Conservation (phyloP, 1,140 invertebrate species). For the Ceratoteleas bidentatus region DNA sequence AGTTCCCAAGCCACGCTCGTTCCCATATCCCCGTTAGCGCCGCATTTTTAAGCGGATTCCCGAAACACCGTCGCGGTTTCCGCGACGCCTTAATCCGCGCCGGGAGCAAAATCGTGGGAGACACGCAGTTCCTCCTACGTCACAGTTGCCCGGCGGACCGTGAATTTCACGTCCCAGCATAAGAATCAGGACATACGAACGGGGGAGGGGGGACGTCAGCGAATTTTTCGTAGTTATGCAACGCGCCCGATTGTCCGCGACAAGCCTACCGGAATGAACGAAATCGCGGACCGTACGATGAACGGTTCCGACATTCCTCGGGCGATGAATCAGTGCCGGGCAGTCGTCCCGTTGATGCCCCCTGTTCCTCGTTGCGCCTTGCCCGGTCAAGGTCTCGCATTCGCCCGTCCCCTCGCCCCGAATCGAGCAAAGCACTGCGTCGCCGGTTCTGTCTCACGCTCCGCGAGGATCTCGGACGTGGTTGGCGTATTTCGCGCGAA, state of each 20-base stretch:
- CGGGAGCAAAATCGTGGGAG: constrained; percentile 48
- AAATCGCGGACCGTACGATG: constrained; percentile 60
- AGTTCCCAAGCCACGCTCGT: constrained; percentile 25
- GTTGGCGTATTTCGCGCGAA: too few species aligned
- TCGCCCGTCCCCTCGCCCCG: constrained; percentile 32
- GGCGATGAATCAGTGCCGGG: constrained; percentile 55
- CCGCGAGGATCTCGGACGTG: too few species aligned
- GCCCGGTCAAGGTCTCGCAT: constrained; percentile 61
- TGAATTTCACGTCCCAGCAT: constrained; percentile 34
- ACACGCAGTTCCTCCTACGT: constrained; percentile 40
- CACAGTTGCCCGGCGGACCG: constrained; percentile 54
- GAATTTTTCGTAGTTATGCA: constrained; percentile 54
- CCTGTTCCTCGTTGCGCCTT: constrained; percentile 45
- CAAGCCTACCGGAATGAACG: constrained; percentile 60
- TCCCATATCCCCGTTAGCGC: constrained; percentile 38
- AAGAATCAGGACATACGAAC: constrained; percentile 3
- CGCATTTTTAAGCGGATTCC: constrained; percentile 45
- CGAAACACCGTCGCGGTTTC: constrained; percentile 43
- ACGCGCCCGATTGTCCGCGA: constrained; percentile 51
- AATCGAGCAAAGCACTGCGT: too few species aligned
- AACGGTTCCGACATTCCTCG: constrained; percentile 63
- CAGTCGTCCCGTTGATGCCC: constrained; percentile 54
- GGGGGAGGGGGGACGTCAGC: neutral
- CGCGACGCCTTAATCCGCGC: constrained; percentile 26
- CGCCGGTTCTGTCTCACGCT: too few species aligned